Percentiles rank a stretch among this genome's conserved stretches.
Evolutionary conservation across 2,113 vertebrate genomes (phyloP).

Genomic region (Mesocricetus auratus): DNA sequence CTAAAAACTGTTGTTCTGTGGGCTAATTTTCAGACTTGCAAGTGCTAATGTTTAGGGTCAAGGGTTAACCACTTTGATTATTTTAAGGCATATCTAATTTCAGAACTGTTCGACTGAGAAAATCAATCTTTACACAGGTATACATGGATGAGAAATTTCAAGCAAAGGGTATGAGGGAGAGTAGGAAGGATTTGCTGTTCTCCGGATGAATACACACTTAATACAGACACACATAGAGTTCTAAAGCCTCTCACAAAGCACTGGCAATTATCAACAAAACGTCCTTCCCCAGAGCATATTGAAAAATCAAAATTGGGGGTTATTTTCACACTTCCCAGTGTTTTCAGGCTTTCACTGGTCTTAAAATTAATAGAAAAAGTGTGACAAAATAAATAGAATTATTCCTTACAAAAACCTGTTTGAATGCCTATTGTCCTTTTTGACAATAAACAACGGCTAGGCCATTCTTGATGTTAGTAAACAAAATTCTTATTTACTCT

Average conservation of each 20-base stretch:
- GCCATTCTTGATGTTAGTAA: slow-evolving; percentile 58
- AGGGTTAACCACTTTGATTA: neutral
- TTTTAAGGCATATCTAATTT: slow-evolving; percentile 28
- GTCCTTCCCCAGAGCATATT: slow-evolving; percentile 68
- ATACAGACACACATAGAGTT: slow-evolving; percentile 42
- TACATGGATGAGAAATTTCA: slow-evolving; percentile 33
- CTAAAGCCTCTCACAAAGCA: slow-evolving; percentile 49
- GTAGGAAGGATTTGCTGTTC: slow-evolving; percentile 34
- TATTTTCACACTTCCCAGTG: slow-evolving; percentile 71
- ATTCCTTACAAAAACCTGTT: slow-evolving; percentile 61
- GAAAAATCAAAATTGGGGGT: slow-evolving; percentile 75
- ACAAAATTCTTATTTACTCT: slow-evolving; percentile 57
- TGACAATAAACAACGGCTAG: slow-evolving; percentile 62
- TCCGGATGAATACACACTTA: slow-evolving; percentile 56
- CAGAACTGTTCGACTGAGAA: neutral
- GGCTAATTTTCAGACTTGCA: neutral
- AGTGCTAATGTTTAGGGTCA: neutral
- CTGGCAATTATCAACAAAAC: slow-evolving; percentile 76
- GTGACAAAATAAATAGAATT: slow-evolving; percentile 72
- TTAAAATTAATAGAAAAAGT: slow-evolving; percentile 74
- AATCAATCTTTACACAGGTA: slow-evolving; percentile 26
- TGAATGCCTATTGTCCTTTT: slow-evolving; percentile 65
- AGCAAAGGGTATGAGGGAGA: neutral
- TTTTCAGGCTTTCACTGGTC: slow-evolving; percentile 66
- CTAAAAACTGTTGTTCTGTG: neutral